Base-by-base conservation (phyloP, 2,113 vertebrate species). In the Eolophus roseicapilla region DNA sequence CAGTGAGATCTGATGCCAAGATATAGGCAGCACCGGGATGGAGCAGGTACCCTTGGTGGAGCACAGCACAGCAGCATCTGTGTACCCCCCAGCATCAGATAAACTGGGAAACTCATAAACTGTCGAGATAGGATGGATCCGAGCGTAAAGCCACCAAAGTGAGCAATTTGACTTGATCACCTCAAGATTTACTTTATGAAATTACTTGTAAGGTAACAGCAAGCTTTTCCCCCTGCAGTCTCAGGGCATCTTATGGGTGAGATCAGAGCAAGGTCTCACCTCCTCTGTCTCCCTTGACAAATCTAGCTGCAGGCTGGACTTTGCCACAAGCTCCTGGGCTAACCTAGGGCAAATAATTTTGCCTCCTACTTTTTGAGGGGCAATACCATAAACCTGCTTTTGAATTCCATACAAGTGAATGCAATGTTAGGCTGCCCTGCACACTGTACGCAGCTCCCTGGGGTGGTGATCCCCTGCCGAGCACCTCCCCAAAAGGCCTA, bases 331-430 rank as follows among this genome's bases (percentile, higher is more conserved):
- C 65, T 76, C 8, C 44, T 7, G 6, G 17, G 6, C 4, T 68
- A 63, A 82, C 25, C 11, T 2, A 28, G 37, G 41, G 46, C 25
- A 21, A 67, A 27, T 15, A 10, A 13, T 65, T 82, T 92, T 57
- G 33, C 31, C 19, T 84, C 41, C 49, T 31, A 49, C 12, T 10
- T 50, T 65, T 37, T 37, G 57, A 68, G 21, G 11, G 27, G 10
- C 0, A 4, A 41, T 44, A 47, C 2, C 2, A 70, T 68, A 83
- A 52, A 50, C 35, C 11, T 0, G 0, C 8, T 57, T 90, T 59
- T 41, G 24, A 77, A 10, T 71, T 77, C 88, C 17, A 28, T 37
- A 59, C 12, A 63, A 33, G 37, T 47, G 47, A 62, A 25, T 29
- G 27, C 44, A 64, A 17, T 17, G 29, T 46, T 10, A 76, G 28